Base-by-base conservation (phyloP, 2,888 invertebrate genomes). In the Cryptophagus acutangulus region DNA sequence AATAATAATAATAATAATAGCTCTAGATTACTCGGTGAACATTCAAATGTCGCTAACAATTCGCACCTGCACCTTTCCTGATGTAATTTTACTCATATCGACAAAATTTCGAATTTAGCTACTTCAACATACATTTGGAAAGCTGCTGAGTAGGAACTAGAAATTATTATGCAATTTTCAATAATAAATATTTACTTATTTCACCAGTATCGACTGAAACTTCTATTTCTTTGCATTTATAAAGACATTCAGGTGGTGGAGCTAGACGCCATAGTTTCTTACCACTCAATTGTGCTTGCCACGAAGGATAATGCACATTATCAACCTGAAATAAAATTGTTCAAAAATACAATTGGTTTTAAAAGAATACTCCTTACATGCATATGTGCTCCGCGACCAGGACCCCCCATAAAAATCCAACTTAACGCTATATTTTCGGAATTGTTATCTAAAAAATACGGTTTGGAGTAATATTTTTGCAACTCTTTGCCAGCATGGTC, bases 341-440 rank as follows among this genome's bases (percentile, higher is more conserved):
- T 35, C 9, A 2, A 38, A 12, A 26, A 26, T 3, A n/a, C n/a
- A 26, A 31, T 15, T 31, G n/a, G n/a, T n/a, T 25, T n/a, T 38
- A n/a, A 8, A 36, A 10, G 37, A 25, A n/a, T 17, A 13, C 28
- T 29, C 31, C 5, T 78, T 67, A 94, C 94, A 67, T 96, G 96
- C 86, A 96, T 85, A 57, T 93, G 89, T 0, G 95, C 95, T 0
- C 96, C 96, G 59, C 87, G 81, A 1, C 95, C 95, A 0, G 90
- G 84, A 17, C 88, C 91, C 1, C 96, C 96, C 86, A 96, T 95
- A 66, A 96, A 96, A 54, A 96, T 86, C 95, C 95, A 96, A 69
- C 93, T 94, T 0, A 89, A 81, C 46, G 84, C 87, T 58, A 90
- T 87, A 57, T 87, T 87, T 67, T 95, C 94, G 0, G 95, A 87